These are phyloP conservation scores for Ochropleura leucogaster DNA, from an alignment of 2,888 invertebrate species.

Conservation along the genomic window DNA sequence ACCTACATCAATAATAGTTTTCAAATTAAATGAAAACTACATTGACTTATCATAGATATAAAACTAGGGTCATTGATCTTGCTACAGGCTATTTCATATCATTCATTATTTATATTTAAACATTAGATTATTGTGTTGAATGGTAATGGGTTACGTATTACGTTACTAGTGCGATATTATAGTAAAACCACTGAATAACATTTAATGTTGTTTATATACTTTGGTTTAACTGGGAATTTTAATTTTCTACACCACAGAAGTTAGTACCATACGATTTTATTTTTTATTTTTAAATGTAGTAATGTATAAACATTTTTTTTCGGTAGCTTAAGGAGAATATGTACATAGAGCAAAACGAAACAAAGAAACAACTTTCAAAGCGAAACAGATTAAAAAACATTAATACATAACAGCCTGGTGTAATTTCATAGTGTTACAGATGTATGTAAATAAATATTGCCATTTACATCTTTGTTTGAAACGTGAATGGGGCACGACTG, in stretches of 20 bases:
- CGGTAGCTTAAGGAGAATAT: conserved; percentile 20
- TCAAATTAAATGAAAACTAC: conserved; percentile 83
- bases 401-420: not conserved
- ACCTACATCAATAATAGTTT: conserved; percentile 81
- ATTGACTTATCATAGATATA: conserved; percentile 75
- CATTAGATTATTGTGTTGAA: conserved; percentile 60
- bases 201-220: conserved; percentile 44
- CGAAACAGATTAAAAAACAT: not conserved
- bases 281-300: conserved; percentile 22
- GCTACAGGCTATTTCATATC: conserved; percentile 56
- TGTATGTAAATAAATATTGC: conserved; percentile 24
- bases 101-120: conserved; percentile 38
- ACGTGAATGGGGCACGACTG: conserved; percentile 67
- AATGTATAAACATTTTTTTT: conserved; percentile 22
- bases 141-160: conserved; percentile 57
- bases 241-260: conserved; percentile 49
- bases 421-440: conserved; percentile 3
- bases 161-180: conserved; percentile 33
- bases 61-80: conserved; percentile 56
- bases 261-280: conserved; percentile 51
- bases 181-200: conserved; percentile 47
- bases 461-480: conserved; percentile 33
- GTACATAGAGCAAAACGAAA: conserved; percentile 18
- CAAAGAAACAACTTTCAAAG: not conserved
- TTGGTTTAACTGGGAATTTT: conserved; percentile 47